These are phyloP conservation scores for Candidula unifasciata DNA, from an alignment of 2,888 invertebrate species.

Conservation along the genomic window DNA sequence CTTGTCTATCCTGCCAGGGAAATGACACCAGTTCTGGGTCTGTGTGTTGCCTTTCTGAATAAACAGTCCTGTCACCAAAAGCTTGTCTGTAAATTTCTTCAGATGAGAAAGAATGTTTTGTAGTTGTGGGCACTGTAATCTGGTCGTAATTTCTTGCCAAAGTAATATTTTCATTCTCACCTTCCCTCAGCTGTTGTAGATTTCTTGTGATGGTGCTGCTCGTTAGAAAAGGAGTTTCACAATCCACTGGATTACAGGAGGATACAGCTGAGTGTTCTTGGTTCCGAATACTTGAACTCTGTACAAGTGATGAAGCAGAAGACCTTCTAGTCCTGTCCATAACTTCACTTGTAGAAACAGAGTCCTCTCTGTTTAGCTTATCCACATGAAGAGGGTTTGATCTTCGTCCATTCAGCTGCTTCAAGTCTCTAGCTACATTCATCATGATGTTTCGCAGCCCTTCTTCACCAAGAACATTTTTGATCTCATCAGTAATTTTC, in stretches of 20 bases:
- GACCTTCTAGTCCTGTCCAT: slow-evolving; percentile 63
- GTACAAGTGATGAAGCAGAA: slow-evolving; percentile 59
- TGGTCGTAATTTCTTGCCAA: slow-evolving; percentile 64
- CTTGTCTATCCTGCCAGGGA: background rate
- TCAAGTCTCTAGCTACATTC: slow-evolving; percentile 31
- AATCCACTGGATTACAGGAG: background rate
- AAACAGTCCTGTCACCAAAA: slow-evolving; percentile 52
- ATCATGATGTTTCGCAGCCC: slow-evolving; percentile 29
- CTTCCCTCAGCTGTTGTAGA: slow-evolving; percentile 48
- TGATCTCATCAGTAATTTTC: slow-evolving; percentile 30
- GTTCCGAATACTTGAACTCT: background rate
- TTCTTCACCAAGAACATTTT: slow-evolving; percentile 37
- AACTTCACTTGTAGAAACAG: slow-evolving; percentile 61
- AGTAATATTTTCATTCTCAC: slow-evolving; percentile 39
- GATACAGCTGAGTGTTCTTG: background rate
- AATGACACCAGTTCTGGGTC: background rate
- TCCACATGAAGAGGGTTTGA: too few species aligned
- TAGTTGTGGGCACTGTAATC: slow-evolving; percentile 62
- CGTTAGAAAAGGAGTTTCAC: too few species aligned
- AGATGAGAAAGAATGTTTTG: slow-evolving; percentile 64
- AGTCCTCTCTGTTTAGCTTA: slow-evolving; percentile 25
- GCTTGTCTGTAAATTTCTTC: slow-evolving; percentile 73
- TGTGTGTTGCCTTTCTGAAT: background rate
- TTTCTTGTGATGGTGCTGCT: slow-evolving; percentile 46
- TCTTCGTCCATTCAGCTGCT: slow-evolving; percentile 25